Percentiles rank a stretch among this genome's conserved stretches.
Evolutionary conservation across 2,113 vertebrate species (phyloP).

Genomic region (Carlito syrichta): DNA sequence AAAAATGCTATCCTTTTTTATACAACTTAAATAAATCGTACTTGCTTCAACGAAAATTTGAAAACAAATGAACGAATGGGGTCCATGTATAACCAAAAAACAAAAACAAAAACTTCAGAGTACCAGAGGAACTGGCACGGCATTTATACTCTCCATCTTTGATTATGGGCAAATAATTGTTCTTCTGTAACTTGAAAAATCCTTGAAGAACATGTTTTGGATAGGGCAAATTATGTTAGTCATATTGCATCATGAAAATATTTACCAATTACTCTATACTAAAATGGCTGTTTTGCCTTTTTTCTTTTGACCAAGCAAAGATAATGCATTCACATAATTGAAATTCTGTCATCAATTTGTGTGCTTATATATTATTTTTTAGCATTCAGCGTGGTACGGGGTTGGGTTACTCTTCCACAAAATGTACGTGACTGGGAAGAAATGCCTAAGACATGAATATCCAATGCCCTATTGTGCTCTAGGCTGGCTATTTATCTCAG

Average conservation of each 20-base stretch:
- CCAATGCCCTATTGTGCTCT: slow-evolving; percentile 80
- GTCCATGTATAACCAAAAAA: slow-evolving; percentile 65
- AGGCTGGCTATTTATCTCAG: slow-evolving; percentile 74
- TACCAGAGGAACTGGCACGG: slow-evolving; percentile 71
- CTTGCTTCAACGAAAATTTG: slow-evolving; percentile 76
- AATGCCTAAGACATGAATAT: slow-evolving; percentile 72
- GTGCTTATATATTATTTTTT: slow-evolving; percentile 71
- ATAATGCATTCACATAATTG: slow-evolving; percentile 47
- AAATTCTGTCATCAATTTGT: slow-evolving; percentile 61
- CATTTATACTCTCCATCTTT: slow-evolving; percentile 71
- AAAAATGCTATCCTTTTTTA: slow-evolving; percentile 82
- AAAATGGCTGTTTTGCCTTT: slow-evolving; percentile 45
- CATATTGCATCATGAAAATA: slow-evolving; percentile 10
- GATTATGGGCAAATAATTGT: slow-evolving; percentile 2
- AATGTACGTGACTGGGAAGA: slow-evolving; percentile 65
- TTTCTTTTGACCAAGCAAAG: slow-evolving; percentile 2
- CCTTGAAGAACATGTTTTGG: slow-evolving; percentile 40
- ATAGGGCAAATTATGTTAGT: slow-evolving; percentile 13
- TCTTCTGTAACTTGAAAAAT: slow-evolving; percentile 39
- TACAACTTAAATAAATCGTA: slow-evolving; percentile 81
- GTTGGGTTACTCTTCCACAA: slow-evolving; percentile 59
- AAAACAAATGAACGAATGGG: slow-evolving; percentile 29
- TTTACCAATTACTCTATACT: slow-evolving; percentile 33
- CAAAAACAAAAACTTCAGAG: slow-evolving; percentile 69
- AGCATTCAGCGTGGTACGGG: slow-evolving; percentile 23